Base-by-base conservation (phyloP, 2,888 invertebrate genomes). In the Diaperis boleti region DNA sequence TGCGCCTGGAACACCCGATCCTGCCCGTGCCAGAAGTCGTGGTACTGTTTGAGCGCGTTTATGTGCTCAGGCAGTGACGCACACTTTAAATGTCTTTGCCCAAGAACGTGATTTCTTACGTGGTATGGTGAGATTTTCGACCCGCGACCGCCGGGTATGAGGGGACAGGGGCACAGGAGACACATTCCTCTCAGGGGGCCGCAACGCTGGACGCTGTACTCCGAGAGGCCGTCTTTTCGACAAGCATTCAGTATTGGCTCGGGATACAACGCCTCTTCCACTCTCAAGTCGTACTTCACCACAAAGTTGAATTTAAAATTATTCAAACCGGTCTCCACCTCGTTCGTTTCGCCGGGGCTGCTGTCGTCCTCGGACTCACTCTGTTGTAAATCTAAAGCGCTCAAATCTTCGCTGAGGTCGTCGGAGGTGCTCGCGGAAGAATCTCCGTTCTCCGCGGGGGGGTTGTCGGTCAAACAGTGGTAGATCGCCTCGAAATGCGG, bases 1-100 rank as follows among this genome's bases (percentile, higher is more conserved):
- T 78, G 77, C 3, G 75, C 71, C 56, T 79, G 78, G 62, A 70
- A 70, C 3, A 31, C 15, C 0, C 56, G 29, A 11, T 77, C 77
- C 52, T 73, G 68, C 39, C 65, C 71, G 4, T 67, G 52, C 70
- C 76, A 79, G 29, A 65, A 60, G 14, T 73, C 69, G 61, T 79
- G 78, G 49, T 75, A 79, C 11, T 60, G 65, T 29, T 55, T 50
- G n/a, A 77, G 44, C 8, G 57, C 52, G 14, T 57, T 41, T 3
- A 68, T 4, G 31, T 62, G 59, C 7, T 7, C 10, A 1, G 39
- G 10, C 13, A 49, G 65, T 1, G 31, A 10, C 3, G 71, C 67
- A 15, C 22, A 59, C 44, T 57, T 68, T 11, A 71, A 50, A 66
- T 78, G 78, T 31, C 60, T 70, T 10, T 72, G 68, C 3, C 78